Conservation (phyloP, 2,113 vertebrate species). For the Otus sunia region DNA sequence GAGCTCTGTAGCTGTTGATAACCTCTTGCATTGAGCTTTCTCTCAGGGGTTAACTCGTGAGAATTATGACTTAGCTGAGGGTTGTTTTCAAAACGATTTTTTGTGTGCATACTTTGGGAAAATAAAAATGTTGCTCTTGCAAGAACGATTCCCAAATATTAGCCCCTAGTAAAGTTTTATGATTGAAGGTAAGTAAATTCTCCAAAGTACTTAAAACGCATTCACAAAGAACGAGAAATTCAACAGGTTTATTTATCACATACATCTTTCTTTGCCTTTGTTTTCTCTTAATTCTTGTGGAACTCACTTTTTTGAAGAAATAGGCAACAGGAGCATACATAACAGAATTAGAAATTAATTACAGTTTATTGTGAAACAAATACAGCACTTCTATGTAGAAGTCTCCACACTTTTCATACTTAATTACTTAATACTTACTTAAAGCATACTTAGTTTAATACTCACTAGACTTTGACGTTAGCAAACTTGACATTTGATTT, state of each 20-base stretch:
- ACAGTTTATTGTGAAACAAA: not conserved
- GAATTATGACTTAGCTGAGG: not conserved
- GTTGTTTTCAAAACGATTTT: not conserved
- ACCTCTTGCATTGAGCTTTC: not conserved
- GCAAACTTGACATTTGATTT: not conserved
- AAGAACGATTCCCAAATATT: not conserved
- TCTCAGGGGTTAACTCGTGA: not conserved
- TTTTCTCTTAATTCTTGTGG: not conserved
- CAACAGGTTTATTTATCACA: not conserved
- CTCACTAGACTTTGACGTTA: not conserved
- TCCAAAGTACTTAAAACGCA: not conserved
- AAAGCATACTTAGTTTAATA: not conserved
- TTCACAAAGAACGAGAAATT: not conserved
- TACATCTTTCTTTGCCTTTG: not conserved
- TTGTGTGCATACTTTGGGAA: not conserved
- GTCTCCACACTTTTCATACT: not conserved
- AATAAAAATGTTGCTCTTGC: not conserved
- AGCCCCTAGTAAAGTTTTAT: not conserved
- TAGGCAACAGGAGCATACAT: not conserved
- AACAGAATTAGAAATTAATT: not conserved
- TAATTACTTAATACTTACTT: not conserved
- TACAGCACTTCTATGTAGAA: not conserved
- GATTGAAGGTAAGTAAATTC: not conserved
- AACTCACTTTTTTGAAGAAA: not conserved
- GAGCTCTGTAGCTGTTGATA: not conserved